A percentile compares a stretch with the other conserved stretches of the same genome.
phyloP scores from a whole-genome alignment of 2,797 vertebrate genomes.

The Typhlichthys eigenmanni region DNA sequence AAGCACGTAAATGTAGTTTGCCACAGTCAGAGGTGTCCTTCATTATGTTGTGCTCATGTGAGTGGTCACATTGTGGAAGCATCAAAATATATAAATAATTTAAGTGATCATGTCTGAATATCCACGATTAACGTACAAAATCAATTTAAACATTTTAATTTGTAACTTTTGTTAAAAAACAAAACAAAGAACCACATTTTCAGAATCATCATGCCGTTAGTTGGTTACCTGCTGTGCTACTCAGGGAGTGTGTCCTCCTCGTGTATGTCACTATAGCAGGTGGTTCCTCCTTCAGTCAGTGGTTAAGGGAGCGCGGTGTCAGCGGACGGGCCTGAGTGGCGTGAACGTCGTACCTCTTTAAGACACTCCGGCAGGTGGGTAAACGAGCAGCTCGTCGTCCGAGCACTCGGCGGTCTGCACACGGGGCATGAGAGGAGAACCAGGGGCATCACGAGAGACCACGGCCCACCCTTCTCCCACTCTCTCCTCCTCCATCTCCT shows the following conservation, averaged over 20 bases:
- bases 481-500: conserved; percentile 42
- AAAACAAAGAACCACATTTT: too few relatives aligned
- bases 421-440: conserved; percentile 73
- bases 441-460: conserved; percentile 70
- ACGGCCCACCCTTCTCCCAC: not conserved
- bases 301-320: not conserved
- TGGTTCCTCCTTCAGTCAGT: conserved; percentile 19
- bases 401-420: conserved; percentile 72
- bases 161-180: too few relatives aligned
- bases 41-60: too few relatives aligned
- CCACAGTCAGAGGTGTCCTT: not conserved
- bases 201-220: not conserved
- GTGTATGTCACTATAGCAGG: not conserved
- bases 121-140: too few relatives aligned
- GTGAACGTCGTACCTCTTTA: conserved; percentile 9
- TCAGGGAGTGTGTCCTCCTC: conserved; percentile 11
- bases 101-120: too few relatives aligned
- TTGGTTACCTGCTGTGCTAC: conserved; percentile 52
- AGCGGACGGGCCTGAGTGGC: not conserved
- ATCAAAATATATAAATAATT: not conserved
- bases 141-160: too few relatives aligned
- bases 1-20: not conserved
- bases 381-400: conserved; percentile 33
- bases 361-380: conserved; percentile 20
- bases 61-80: not conserved